Evolutionary conservation across 2,888 invertebrate species (phyloP).

Genomic region (Bimastos eiseni): DNA sequence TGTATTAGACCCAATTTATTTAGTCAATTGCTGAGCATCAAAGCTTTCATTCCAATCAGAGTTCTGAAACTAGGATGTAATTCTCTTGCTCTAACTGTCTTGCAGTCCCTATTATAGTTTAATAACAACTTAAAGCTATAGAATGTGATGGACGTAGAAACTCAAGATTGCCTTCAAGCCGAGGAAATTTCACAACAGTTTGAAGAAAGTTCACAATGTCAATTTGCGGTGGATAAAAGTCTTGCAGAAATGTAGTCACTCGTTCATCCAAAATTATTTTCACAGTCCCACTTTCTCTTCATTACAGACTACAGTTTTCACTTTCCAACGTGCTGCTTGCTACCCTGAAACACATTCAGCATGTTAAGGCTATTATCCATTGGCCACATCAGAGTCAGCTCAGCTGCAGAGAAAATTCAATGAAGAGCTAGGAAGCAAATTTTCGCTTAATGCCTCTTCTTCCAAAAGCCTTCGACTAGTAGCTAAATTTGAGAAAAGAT

Average conservation of each 20-base stretch:
- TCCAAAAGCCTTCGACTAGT: too few relatives aligned
- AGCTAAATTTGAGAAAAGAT: too few relatives aligned
- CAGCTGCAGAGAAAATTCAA: too few relatives aligned
- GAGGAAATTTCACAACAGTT: neutral
- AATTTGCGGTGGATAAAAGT: neutral
- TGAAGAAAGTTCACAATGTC: neutral
- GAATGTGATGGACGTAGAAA: neutral
- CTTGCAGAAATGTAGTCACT: neutral
- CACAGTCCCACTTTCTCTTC: neutral
- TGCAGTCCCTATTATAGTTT: constrained; percentile 2
- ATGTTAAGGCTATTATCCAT: neutral
- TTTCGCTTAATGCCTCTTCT: too few relatives aligned
- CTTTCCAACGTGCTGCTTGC: neutral
- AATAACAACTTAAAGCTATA: neutral
- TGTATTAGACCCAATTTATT: neutral
- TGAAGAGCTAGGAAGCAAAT: too few relatives aligned
- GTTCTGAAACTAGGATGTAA: neutral
- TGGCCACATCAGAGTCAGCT: neutral
- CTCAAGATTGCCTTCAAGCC: neutral
- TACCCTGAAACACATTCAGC: neutral
- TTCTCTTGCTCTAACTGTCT: neutral
- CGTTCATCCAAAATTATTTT: neutral
- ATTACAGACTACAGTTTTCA: neutral
- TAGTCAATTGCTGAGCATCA: neutral
- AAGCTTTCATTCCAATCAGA: neutral